Conservation (phyloP, 2,888 invertebrate genomes). For the Antheraea yamamai region DNA sequence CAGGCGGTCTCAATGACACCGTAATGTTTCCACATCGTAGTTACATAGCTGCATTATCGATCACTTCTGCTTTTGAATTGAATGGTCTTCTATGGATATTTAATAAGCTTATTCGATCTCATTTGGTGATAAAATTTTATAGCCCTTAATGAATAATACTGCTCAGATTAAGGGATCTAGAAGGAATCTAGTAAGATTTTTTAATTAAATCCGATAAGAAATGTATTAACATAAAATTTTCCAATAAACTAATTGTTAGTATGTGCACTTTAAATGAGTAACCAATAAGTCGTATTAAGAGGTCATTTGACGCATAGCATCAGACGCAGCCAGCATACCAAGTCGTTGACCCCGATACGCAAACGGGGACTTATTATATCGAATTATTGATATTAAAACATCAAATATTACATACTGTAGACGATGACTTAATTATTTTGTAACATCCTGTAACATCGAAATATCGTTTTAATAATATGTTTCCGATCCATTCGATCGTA, state of each 20-base stretch:
- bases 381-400: slow-evolving; percentile 40
- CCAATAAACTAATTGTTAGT: slow-evolving; percentile 28
- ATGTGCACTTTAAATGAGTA: slow-evolving; percentile 71
- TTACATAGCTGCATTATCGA: slow-evolving; percentile 52
- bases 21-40: slow-evolving; percentile 55
- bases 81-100: slow-evolving; percentile 29
- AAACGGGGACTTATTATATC: slow-evolving; percentile 56
- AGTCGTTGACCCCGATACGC: slow-evolving; percentile 74
- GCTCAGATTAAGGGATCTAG: background rate
- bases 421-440: slow-evolving; percentile 28
- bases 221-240: background rate
- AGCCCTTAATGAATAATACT: slow-evolving; percentile 21
- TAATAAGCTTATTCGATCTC: slow-evolving; percentile 22
- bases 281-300: slow-evolving; percentile 77
- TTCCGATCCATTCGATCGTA: slow-evolving; percentile 70
- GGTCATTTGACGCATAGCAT: slow-evolving; percentile 75
- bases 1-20: slow-evolving; percentile 59
- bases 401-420: slow-evolving; percentile 18
- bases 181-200: background rate
- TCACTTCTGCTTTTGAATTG: slow-evolving; percentile 46
- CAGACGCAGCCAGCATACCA: slow-evolving; percentile 68
- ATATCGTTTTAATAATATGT: slow-evolving; percentile 70
- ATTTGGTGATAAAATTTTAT: slow-evolving; percentile 49
- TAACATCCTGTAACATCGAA: slow-evolving; percentile 29
- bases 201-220: background rate